These are phyloP conservation scores for Psittacara wagleri DNA, from an alignment of 2,113 vertebrate species.

Conservation along the genomic window DNA sequence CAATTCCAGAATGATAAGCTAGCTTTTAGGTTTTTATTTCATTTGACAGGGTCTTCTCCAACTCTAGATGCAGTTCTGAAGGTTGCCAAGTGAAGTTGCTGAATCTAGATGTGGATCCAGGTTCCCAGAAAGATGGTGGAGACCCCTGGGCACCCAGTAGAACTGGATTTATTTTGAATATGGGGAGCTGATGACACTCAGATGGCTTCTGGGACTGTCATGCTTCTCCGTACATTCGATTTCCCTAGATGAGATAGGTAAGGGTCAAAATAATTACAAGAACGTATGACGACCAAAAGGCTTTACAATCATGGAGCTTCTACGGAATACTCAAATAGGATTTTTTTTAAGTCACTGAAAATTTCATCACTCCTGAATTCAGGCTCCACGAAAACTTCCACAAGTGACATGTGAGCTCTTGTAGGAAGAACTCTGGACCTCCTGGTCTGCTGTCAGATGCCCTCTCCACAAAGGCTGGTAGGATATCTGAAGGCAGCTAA, in stretches of 20 bases:
- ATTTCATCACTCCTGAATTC: background rate
- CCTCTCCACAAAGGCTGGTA: background rate
- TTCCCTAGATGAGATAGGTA: background rate
- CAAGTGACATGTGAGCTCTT: fast-evolving
- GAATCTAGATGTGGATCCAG: background rate
- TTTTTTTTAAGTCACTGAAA: background rate
- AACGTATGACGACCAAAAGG: background rate
- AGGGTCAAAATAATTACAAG: background rate
- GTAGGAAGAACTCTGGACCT: background rate
- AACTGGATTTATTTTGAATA: background rate
- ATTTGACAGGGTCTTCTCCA: background rate
- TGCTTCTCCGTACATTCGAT: background rate
- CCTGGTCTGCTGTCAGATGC: background rate
- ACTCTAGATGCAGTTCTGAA: background rate
- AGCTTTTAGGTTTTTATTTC: background rate
- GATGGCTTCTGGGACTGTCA: background rate
- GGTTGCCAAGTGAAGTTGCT: background rate
- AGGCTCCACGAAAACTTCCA: background rate
- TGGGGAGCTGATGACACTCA: background rate
- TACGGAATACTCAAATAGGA: background rate
- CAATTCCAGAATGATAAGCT: background rate
- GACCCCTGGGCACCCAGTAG: background rate
- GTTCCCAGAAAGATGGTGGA: background rate
- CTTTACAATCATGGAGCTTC: background rate
- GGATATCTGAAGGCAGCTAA: background rate